These are phyloP conservation scores for Caenorhabditis japonica DNA, from an alignment of 2,888 invertebrate species.

Conservation along the genomic window DNA sequence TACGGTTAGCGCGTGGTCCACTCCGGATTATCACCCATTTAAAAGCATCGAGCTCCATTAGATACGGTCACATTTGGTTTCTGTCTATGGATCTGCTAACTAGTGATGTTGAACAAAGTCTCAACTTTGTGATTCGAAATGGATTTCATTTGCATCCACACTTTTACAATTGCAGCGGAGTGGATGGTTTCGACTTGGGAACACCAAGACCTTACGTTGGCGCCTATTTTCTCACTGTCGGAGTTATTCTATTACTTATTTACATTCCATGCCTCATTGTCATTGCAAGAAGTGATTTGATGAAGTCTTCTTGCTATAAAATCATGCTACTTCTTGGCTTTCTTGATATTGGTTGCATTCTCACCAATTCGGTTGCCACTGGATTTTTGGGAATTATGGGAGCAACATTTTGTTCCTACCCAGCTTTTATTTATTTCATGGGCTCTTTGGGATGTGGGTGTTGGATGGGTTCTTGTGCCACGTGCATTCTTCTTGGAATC, in stretches of 20 bases:
- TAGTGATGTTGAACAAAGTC: conserved; percentile 35
- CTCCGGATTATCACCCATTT: not conserved
- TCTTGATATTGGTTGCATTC: conserved; percentile 36
- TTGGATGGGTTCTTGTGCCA: conserved; percentile 49
- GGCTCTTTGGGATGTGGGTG: conserved; percentile 49
- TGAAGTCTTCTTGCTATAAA: conserved; percentile 51
- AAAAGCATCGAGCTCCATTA: not conserved
- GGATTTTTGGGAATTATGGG: conserved; percentile 35
- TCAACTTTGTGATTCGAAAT: conserved; percentile 36
- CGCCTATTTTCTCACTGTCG: conserved; percentile 23
- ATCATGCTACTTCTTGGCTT: conserved; percentile 48
- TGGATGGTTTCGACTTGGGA: conserved; percentile 19
- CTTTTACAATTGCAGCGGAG: conserved; percentile 37
- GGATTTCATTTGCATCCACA: conserved; percentile 28
- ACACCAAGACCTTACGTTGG: conserved; percentile 25
- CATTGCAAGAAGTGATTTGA: conserved; percentile 33
- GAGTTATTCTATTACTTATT: conserved; percentile 18
- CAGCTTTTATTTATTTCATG: conserved; percentile 29
- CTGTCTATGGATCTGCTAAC: not conserved
- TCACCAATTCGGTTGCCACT: conserved; percentile 37
- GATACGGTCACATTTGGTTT: conserved; percentile 1
- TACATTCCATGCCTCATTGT: conserved; percentile 42
- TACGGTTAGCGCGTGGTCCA: conserved; percentile 3
- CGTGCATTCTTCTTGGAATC: conserved; percentile 41
- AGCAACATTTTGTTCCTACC: conserved; percentile 38